phyloP scores from a whole-genome alignment of 2,113 vertebrate genomes.

The Ariopsis seemanni region DNA sequence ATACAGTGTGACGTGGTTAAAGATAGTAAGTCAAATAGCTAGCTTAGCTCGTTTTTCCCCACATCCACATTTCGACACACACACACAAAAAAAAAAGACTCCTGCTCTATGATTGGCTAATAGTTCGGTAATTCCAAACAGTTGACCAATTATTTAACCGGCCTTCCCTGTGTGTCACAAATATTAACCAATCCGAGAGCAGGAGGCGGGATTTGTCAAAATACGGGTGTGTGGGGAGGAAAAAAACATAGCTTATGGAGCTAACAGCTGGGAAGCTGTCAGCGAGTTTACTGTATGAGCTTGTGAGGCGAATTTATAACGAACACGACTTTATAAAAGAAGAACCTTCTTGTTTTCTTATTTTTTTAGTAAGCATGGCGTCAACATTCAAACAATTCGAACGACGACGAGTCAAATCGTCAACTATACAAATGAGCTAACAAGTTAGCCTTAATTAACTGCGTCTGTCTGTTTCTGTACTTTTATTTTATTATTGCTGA shows the following conservation, averaged over 20 bases:
- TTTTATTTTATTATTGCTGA: background rate
- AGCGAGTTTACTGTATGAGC: no score
- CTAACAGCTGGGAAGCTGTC: background rate
- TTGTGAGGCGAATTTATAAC: background rate
- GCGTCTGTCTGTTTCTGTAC: background rate
- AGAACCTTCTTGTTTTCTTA: background rate
- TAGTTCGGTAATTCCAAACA: no score
- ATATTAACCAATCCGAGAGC: background rate
- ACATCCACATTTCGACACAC: background rate
- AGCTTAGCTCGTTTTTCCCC: background rate
- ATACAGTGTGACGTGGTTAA: background rate
- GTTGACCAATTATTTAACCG: background rate
- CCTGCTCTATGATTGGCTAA: background rate
- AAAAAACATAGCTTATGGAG: background rate
- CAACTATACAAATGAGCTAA: background rate
- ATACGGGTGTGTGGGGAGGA: background rate
- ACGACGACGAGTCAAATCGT: background rate
- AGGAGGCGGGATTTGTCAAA: slow-evolving; percentile 2
- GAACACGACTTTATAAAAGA: background rate
- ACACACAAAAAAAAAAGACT: no score
- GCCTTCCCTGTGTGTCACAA: no score
- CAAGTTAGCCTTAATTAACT: background rate
- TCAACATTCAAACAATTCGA: background rate
- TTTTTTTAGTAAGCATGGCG: background rate
- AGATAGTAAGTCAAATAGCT: background rate